These are phyloP conservation scores for Drosophila pseudotakahashii DNA, from an alignment of 2,888 invertebrate species.

Conservation along the genomic window DNA sequence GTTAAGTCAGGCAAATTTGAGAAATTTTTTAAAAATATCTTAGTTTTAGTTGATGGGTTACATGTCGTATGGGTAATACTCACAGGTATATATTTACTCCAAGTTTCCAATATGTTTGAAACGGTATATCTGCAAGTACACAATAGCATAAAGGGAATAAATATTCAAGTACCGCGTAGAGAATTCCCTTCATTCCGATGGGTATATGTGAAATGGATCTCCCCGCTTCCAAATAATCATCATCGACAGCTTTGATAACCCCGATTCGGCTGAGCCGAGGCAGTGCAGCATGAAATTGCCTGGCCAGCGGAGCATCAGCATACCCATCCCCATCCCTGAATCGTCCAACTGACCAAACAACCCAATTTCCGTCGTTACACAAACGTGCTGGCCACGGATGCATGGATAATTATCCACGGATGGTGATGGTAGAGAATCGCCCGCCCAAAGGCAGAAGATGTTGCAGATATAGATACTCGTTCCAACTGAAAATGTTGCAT, in stretches of 20 bases:
- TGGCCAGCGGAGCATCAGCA: slow-evolving; percentile 28
- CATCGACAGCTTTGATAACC: slow-evolving; percentile 48
- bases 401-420: slow-evolving; percentile 58
- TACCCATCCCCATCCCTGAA: slow-evolving; percentile 1
- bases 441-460: slow-evolving; percentile 25
- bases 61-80: not conserved
- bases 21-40: no score
- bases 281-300: slow-evolving; percentile 76
- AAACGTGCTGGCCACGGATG: slow-evolving; percentile 78
- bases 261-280: slow-evolving; percentile 53
- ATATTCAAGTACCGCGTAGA: not conserved
- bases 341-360: slow-evolving; percentile 78
- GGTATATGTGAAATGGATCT: not conserved
- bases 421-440: slow-evolving; percentile 45
- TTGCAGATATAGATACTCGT: slow-evolving; percentile 3
- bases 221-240: not conserved
- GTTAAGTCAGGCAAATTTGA: no score
- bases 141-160: not conserved
- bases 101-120: slow-evolving; percentile 1
- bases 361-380: slow-evolving; percentile 75
- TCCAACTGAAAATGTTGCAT: slow-evolving; percentile 65
- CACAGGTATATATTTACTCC: not conserved
- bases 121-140: slow-evolving; percentile 1
- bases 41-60: not conserved
- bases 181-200: not conserved